Evolutionary conservation across 2,113 vertebrate species (phyloP).

Genomic region (Proterorhinus semilunaris): DNA sequence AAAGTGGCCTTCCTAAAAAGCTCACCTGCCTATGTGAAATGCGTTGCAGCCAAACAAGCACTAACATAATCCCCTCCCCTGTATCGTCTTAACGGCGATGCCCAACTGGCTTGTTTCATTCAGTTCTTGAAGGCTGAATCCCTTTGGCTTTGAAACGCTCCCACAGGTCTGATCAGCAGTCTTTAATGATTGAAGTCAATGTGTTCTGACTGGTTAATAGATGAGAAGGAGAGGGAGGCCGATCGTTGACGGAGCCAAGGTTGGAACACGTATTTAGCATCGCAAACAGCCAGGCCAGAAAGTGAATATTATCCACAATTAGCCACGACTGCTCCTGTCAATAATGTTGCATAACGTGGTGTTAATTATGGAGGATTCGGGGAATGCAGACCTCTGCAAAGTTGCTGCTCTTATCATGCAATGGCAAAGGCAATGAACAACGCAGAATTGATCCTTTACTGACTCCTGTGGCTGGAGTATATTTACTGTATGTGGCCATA

Average conservation of each 20-base stretch:
- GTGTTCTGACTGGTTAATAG: constrained; percentile 53
- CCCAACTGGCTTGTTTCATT: constrained; percentile 36
- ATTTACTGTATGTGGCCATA: too few relatives aligned
- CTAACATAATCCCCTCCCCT: too few relatives aligned
- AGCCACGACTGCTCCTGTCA: neutral
- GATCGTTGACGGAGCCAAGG: constrained; percentile 32
- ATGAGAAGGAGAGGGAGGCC: constrained; percentile 47
- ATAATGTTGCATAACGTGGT: neutral
- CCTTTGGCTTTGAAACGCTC: constrained; percentile 44
- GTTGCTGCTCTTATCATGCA: neutral
- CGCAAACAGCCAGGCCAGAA: constrained; percentile 36
- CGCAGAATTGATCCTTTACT: too few relatives aligned
- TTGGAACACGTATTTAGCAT: constrained; percentile 30
- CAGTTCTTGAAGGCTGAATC: constrained; percentile 38
- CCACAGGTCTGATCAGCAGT: constrained; percentile 47
- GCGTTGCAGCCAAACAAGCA: too few relatives aligned
- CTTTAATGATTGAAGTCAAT: constrained; percentile 50
- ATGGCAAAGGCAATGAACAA: neutral
- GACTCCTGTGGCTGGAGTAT: too few relatives aligned
- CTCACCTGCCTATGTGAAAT: too few relatives aligned
- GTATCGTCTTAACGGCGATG: constrained; percentile 22
- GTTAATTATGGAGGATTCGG: neutral
- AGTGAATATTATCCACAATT: neutral
- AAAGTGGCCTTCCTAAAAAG: too few relatives aligned
- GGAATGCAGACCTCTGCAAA: neutral